These are phyloP conservation scores for Cyanoramphus novaezelandiae DNA, from an alignment of 2,113 vertebrate species.

Conservation along the genomic window DNA sequence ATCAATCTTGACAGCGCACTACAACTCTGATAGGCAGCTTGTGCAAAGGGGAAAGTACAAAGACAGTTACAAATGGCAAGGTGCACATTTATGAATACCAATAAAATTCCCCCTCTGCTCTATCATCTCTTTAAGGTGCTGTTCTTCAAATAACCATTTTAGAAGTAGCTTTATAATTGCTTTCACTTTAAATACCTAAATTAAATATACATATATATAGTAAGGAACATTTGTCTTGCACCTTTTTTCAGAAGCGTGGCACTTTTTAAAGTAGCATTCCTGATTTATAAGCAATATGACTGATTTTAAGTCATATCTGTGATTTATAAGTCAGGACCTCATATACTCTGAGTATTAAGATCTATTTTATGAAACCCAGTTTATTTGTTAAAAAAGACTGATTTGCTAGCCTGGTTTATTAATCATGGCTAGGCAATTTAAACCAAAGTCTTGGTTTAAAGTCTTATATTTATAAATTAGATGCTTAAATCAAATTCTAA, in stretches of 20 bases:
- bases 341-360: slow-evolving; percentile 29
- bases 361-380: slow-evolving; percentile 45
- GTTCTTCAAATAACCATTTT: slow-evolving; percentile 39
- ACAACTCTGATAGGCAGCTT: background rate
- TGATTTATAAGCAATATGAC: slow-evolving; percentile 59
- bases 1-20: background rate
- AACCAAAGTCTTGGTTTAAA: slow-evolving; percentile 21
- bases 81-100: slow-evolving; percentile 33
- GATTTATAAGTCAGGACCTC: slow-evolving; percentile 49
- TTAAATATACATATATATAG: slow-evolving; percentile 60
- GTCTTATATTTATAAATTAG: slow-evolving; percentile 47
- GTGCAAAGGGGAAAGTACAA: slow-evolving; percentile 11
- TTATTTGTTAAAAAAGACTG: slow-evolving; percentile 56
- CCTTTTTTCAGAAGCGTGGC: slow-evolving; percentile 4
- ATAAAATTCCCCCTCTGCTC: slow-evolving; percentile 13
- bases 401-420: slow-evolving; percentile 52
- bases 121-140: slow-evolving; percentile 9
- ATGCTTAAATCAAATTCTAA: slow-evolving; percentile 59
- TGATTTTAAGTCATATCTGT: slow-evolving; percentile 31
- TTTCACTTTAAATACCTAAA: slow-evolving; percentile 50
- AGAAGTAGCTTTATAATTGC: slow-evolving; percentile 45
- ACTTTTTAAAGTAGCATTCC: slow-evolving; percentile 25
- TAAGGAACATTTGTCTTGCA: slow-evolving; percentile 38
- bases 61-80: slow-evolving; percentile 58
- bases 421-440: slow-evolving; percentile 51